A percentile compares a stretch with the other conserved stretches of the same genome.
These are phyloP conservation scores for Pseudobourletiella spinata DNA, from an alignment of 1,140 invertebrate genomes.

Conservation along the genomic window DNA sequence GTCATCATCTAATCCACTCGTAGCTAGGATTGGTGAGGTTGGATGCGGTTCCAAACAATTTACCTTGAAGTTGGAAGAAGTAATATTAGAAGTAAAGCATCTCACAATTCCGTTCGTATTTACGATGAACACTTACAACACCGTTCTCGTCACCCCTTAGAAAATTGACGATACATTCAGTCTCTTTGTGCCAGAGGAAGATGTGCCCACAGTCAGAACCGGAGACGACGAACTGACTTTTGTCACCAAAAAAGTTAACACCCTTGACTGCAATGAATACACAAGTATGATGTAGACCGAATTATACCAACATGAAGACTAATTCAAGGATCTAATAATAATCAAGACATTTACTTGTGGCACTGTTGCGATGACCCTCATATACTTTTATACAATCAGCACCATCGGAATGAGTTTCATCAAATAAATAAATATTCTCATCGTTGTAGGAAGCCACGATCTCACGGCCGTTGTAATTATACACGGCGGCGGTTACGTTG, in stretches of 20 bases:
- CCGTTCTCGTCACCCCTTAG: constrained; percentile 74
- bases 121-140: constrained; percentile 54
- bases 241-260: constrained; percentile 86
- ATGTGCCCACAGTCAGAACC: constrained; percentile 94
- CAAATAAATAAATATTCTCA: constrained; percentile 86
- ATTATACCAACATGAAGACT: too few species aligned
- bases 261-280: constrained; percentile 64
- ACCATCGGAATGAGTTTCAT: constrained; percentile 50
- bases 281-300: not conserved
- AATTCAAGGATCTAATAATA: too few species aligned
- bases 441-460: constrained; percentile 88
- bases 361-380: constrained; percentile 64
- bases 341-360: constrained; percentile 51
- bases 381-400: constrained; percentile 64
- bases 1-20: constrained; percentile 81
- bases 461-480: constrained; percentile 83
- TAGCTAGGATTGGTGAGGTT: constrained; percentile 72
- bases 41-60: constrained; percentile 90
- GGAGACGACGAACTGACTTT: constrained; percentile 80
- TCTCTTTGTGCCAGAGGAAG: constrained; percentile 87
- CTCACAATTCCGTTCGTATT: constrained; percentile 2
- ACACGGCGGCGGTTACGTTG: constrained; percentile 78
- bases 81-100: constrained; percentile 1
- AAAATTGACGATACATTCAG: constrained; percentile 78
- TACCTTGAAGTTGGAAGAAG: constrained; percentile 54